Base-by-base conservation (phyloP, 2,888 invertebrate species). In the Dicranocentrus wangi region DNA sequence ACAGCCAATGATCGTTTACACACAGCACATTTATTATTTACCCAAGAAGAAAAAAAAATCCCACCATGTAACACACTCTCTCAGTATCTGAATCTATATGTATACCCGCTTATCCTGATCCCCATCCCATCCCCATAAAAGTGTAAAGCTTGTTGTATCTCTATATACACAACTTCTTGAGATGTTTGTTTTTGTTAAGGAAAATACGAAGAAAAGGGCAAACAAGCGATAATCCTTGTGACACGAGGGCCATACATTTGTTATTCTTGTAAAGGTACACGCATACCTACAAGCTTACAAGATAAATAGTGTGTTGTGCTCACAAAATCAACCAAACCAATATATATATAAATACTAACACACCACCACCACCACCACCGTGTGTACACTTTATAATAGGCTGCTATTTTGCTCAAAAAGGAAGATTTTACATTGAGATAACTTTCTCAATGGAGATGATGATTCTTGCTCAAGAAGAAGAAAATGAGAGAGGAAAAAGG, bases 191-290 rank as follows among this genome's bases (percentile, higher is more conserved):
- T 65, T 65, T 17, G 15, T 51, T 2, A 10, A 25, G 25, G 39
- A 32, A 15, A 53, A n/a, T 47, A 8, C 13, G 10, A 55, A 60
- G 43, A 63, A 75, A 55, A 66, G 28, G 42, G 55, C 15, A 19
- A 70, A 70, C 47, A 75, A 28, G 63, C 60, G 75, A 76, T 76
- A 76, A 76, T 68, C 47, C 47, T 60, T 42, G 53, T 68, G 60
- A 76, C 68, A 58, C 51, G 66, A 66, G 21, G 42, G 63, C 21
- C 43, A 39, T 63, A 66, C 51, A 51, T 61, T 72, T 61, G 61
- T 72, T 61, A 58, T 61, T 51, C 71, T 72, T 61, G 47, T 61
- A 47, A 60, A 60, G 23, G 21, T 55, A 55, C 55, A 21, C 55
- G n/a, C 55, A 55, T 55, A 55, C 55, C 55, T 21, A 21, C 55